A percentile compares a stretch with the other conserved stretches of the same genome.
Evolutionary conservation across 2,113 vertebrate genomes (phyloP).

Genomic region (Brachionichthys hirsutus): DNA sequence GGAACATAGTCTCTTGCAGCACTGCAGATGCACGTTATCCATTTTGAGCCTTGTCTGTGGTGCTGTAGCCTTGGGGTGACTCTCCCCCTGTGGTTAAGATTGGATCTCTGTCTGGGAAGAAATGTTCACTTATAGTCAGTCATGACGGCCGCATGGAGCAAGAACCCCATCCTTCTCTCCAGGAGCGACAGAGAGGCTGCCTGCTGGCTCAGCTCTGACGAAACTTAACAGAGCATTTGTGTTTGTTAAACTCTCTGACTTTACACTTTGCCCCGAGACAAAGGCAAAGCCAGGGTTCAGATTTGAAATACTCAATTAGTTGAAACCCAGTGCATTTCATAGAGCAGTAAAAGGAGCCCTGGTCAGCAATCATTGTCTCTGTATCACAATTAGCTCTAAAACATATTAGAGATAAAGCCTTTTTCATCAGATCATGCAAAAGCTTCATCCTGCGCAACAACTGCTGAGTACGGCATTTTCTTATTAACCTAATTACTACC

Average conservation of each 20-base stretch:
- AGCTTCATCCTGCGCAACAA: no score
- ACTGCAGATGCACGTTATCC: not conserved
- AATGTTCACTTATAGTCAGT: slow-evolving; percentile 40
- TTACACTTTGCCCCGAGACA: slow-evolving; percentile 3
- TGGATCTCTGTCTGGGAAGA: slow-evolving; percentile 36
- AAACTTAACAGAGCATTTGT: slow-evolving; percentile 33
- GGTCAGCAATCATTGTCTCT: no score
- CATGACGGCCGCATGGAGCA: slow-evolving; percentile 25
- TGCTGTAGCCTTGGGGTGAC: slow-evolving; percentile 37
- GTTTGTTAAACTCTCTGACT: slow-evolving; percentile 21
- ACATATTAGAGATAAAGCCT: no score
- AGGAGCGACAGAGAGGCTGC: slow-evolving; percentile 18
- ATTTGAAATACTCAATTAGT: slow-evolving; percentile 27
- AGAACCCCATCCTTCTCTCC: slow-evolving; percentile 4
- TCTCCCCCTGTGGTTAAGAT: slow-evolving; percentile 39
- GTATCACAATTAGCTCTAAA: no score
- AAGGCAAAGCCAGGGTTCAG: slow-evolving; percentile 16
- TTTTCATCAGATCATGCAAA: no score
- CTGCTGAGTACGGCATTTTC: no score
- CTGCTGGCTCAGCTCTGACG: slow-evolving; percentile 36
- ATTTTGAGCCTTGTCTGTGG: not conserved
- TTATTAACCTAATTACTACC: no score
- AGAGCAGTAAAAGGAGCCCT: no score
- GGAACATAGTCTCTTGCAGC: slow-evolving; percentile 10
- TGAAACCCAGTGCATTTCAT: no score